Evolutionary conservation across 1,140 invertebrate genomes (phyloP).

Genomic region (Drosophila bipectinata): DNA sequence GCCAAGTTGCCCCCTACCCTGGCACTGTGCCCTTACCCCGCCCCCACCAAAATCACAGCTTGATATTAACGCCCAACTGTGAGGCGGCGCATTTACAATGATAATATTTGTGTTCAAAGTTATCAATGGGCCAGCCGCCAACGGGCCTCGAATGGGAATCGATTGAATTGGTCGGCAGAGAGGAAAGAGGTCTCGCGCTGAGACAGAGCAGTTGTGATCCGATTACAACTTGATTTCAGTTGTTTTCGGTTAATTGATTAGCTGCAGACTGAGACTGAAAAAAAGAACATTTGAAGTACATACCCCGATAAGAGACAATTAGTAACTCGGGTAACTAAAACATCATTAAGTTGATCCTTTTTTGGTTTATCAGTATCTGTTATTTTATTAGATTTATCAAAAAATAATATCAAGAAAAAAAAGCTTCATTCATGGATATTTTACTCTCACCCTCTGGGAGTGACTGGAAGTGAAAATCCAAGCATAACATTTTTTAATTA

Average conservation of each 20-base stretch:
- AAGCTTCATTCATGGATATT: constrained; percentile 5
- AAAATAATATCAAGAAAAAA: not conserved
- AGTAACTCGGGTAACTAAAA: not conserved
- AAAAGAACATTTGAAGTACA: constrained; percentile 2
- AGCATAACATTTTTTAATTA: constrained; percentile 55
- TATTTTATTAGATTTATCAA: not conserved
- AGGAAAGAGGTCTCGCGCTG: constrained; percentile 4
- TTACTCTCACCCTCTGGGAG: not conserved
- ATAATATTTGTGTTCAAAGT: constrained; percentile 81
- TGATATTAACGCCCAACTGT: constrained; percentile 82
- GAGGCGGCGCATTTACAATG: constrained; percentile 83
- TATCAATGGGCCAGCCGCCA: constrained; percentile 71
- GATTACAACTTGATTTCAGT: constrained; percentile 41
- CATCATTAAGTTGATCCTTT: too few species aligned
- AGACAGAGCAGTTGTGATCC: constrained; percentile 17
- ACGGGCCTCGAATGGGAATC: constrained; percentile 29
- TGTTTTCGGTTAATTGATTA: constrained; percentile 48
- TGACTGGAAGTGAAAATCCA: constrained; percentile 16
- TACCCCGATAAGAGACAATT: not conserved
- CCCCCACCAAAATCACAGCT: constrained; percentile 58
- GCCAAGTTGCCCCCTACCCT: constrained; percentile 2
- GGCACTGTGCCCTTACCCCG: not conserved
- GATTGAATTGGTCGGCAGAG: not conserved
- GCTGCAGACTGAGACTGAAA: constrained; percentile 7
- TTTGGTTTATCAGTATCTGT: not conserved